Conservation (phyloP, 2,888 invertebrate species). For the Troides oblongomaculatus region DNA sequence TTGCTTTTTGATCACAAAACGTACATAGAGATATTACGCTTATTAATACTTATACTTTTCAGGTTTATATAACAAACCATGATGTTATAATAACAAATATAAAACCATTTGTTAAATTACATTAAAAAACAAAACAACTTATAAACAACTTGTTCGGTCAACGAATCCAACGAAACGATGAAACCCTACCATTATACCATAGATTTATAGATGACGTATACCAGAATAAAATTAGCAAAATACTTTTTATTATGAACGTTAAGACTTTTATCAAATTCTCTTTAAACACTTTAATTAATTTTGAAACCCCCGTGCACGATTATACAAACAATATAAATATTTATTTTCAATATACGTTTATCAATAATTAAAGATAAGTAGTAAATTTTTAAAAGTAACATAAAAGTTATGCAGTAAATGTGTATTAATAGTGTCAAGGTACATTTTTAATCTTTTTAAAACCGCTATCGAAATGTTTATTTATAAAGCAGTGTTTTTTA, state of each 20-base stretch:
- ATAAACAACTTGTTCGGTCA: constrained; percentile 60
- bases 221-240: constrained; percentile 32
- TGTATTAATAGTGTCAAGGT: no score
- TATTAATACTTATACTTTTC: constrained; percentile 45
- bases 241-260: constrained; percentile 5
- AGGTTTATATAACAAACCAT: constrained; percentile 56
- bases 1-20: constrained; percentile 71
- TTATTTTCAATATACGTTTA: no score
- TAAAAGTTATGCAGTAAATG: no score
- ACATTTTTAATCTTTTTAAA: no score
- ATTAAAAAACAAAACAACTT: constrained; percentile 72
- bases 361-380: no score
- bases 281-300: constrained; percentile 2
- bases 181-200: constrained; percentile 59
- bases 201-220: constrained; percentile 40
- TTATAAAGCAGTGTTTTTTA: no score
- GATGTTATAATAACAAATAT: constrained; percentile 52
- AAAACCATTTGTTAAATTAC: constrained; percentile 57
- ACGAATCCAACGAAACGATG: constrained; percentile 70
- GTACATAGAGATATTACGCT: constrained; percentile 48
- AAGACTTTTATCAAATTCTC: neutral
- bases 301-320: neutral
- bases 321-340: neutral
- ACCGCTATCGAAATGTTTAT: no score
- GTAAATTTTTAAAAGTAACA: no score